A percentile compares a stretch with the other conserved stretches of the same genome.
These are phyloP conservation scores for Tetragonula carbonaria DNA, from an alignment of 2,888 invertebrate genomes.

Conservation along the genomic window DNA sequence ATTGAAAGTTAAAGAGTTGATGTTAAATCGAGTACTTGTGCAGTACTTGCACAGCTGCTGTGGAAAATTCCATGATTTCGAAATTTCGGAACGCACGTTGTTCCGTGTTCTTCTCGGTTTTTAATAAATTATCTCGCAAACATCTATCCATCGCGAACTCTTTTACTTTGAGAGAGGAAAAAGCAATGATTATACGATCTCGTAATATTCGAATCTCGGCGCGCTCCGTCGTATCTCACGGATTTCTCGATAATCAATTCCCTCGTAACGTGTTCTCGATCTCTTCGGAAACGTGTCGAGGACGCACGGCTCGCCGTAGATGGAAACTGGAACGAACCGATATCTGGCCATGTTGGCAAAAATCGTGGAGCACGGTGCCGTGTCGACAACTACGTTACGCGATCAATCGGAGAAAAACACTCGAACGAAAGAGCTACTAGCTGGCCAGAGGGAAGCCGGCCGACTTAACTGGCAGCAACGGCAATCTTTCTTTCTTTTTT, in stretches of 20 bases:
- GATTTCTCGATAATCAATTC: constrained; percentile 18
- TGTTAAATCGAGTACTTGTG: too few species aligned
- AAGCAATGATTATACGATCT: too few species aligned
- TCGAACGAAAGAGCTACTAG: constrained; percentile 27
- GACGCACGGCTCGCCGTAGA: background rate
- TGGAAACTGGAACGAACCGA: constrained; percentile 22
- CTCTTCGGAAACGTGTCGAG: background rate
- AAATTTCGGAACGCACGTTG: too few species aligned
- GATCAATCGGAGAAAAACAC: constrained; percentile 54
- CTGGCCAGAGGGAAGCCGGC: background rate
- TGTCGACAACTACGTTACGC: constrained; percentile 50
- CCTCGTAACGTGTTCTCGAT: constrained; percentile 4
- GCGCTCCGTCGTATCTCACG: background rate
- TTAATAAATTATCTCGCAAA: too few species aligned
- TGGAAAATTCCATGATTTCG: too few species aligned
- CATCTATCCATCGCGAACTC: too few species aligned
- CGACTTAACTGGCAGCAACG: background rate
- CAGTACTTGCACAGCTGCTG: too few species aligned
- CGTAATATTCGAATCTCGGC: too few species aligned
- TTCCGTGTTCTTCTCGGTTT: too few species aligned
- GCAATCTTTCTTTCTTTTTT: background rate
- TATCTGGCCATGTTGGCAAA: background rate
- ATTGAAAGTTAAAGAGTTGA: too few species aligned
- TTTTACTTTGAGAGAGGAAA: too few species aligned
- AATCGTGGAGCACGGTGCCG: constrained; percentile 12